phyloP scores from a whole-genome alignment of 2,888 invertebrate genomes.

The Gari tellinella region DNA sequence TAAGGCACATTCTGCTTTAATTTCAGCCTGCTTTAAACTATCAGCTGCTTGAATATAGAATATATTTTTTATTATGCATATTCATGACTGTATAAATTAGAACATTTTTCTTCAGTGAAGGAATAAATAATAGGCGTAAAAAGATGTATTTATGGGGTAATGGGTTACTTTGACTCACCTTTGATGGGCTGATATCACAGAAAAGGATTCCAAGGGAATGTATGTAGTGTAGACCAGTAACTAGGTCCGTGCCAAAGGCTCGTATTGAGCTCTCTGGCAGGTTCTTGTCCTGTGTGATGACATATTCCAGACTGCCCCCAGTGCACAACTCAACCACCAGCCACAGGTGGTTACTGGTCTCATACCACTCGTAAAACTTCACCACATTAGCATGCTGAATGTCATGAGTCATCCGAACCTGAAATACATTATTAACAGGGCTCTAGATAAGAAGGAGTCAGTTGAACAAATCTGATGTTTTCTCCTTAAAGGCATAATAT shows the following conservation, averaged over 20 bases:
- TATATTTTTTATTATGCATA: no score
- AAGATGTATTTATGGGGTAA: no score
- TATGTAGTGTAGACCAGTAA: slow-evolving; percentile 83
- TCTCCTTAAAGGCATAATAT: no score
- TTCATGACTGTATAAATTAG: no score
- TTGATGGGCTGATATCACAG: slow-evolving; percentile 83
- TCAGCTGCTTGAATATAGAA: no score
- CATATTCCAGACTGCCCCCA: slow-evolving; percentile 81
- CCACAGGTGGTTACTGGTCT: slow-evolving; percentile 85
- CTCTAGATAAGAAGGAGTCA: no score
- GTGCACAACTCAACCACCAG: slow-evolving; percentile 84
- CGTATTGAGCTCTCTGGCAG: slow-evolving; percentile 83
- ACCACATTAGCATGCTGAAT: slow-evolving; percentile 83
- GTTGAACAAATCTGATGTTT: not conserved
- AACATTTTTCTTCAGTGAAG: no score
- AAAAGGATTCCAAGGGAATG: slow-evolving; percentile 84
- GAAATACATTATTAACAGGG: not conserved
- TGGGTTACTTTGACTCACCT: slow-evolving; percentile 77
- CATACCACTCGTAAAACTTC: slow-evolving; percentile 85
- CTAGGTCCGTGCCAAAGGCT: slow-evolving; percentile 81
- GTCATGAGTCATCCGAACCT: slow-evolving; percentile 84
- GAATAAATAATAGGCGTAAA: no score
- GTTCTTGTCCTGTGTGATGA: slow-evolving; percentile 82
- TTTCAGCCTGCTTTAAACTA: no score
- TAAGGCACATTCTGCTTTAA: no score